Evolutionary conservation across 2,113 vertebrate genomes (phyloP), one percentile per base, ranked within the genome.

Genomic region (Nerophis ophidion): DNA sequence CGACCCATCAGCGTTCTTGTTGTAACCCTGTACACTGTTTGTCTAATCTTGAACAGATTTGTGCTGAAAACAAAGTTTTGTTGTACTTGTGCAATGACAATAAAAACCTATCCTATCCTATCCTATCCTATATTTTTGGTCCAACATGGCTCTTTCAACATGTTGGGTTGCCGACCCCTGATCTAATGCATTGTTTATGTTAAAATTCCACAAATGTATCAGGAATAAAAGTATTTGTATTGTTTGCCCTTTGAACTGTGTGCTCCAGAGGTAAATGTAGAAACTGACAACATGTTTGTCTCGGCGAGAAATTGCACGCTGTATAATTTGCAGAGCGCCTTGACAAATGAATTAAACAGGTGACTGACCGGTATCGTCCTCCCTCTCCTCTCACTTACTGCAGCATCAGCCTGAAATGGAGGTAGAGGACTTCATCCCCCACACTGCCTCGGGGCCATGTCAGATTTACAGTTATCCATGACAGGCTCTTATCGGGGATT

Each of bases 381-480:
- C 54, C n/a, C 26, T 44, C 40, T 44, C 54, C 10, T 7, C n/a
- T 42, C 54, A 56, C 54, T 44, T 56, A 42, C 11, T 56, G 54
- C 54, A 42, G 54, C 11, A 56, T 56, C 38, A 19, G 54, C 54
- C 38, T 42, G 54, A 56, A 44, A 56, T 56, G 3, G 9, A 19
- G 16, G 7, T 8, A 38, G 54, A 56, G 62, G 80, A 86, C 86
- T 76, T 81, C 77, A 76, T 83, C 70, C 75, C 81, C 83, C 81
- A 85, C 72, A 67, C 34, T 83, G 79, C 81, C 75, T 81, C 42
- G 69, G 71, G 81, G 74, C 77, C 80, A 66, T 73, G 80, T 85
- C 84, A 85, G 83, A 83, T 84, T 85, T 83, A 86, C 75, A 63
- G 80, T 81, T 72, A 77, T 81, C 83, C 81, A 71, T 70, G 78